Evolutionary conservation across 2,113 vertebrate genomes (phyloP).

Genomic region (Scytalopus superciliaris): DNA sequence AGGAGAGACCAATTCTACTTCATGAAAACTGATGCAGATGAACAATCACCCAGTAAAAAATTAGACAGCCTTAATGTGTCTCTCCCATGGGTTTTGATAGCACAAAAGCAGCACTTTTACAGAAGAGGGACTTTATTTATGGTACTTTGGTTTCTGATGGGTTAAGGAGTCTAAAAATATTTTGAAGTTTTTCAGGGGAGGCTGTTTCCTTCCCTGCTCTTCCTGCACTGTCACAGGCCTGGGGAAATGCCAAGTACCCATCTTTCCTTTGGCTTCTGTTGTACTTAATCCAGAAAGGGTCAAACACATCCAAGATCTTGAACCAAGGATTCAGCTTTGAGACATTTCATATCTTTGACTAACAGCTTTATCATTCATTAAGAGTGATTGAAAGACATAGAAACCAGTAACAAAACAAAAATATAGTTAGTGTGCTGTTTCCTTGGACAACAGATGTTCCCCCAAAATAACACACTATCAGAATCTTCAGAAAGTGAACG

Average conservation of each 20-base stretch:
- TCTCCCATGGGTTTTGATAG: background rate
- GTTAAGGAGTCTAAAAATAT: background rate
- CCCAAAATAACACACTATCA: background rate
- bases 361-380: background rate
- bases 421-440: background rate
- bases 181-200: background rate
- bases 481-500: background rate
- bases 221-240: background rate
- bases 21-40: background rate
- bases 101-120: background rate
- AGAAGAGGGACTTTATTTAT: background rate
- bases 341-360: background rate
- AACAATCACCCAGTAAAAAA: background rate
- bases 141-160: background rate
- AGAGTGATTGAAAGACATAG: background rate
- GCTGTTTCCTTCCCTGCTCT: background rate
- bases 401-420: background rate
- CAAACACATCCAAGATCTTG: background rate
- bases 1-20: background rate
- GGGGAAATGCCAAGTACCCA: background rate
- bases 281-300: background rate
- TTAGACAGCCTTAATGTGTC: background rate
- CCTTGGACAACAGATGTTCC: background rate
- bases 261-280: background rate
- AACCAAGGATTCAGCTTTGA: background rate